phyloP scores from a whole-genome alignment of 2,797 vertebrate genomes.

The Pseudomugil tenellus region DNA sequence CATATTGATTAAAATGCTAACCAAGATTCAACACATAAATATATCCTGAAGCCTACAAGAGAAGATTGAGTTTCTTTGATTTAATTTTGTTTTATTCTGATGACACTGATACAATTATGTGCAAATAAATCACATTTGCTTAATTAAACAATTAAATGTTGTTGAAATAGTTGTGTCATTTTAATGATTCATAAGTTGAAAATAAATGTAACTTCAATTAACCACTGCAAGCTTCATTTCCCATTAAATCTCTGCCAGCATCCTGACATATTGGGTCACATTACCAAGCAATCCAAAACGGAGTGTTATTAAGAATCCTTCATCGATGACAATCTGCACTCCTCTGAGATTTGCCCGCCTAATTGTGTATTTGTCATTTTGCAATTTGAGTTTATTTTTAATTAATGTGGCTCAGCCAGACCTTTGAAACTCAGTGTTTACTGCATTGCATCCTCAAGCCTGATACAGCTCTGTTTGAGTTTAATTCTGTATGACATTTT shows the following conservation, averaged over 20 bases:
- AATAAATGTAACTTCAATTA: constrained; percentile 12
- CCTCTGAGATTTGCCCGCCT: background rate
- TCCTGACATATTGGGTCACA: background rate
- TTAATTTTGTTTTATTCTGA: too few species aligned
- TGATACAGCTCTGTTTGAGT: background rate
- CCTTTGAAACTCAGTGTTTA: background rate
- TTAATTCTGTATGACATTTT: background rate
- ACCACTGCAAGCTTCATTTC: constrained; percentile 9
- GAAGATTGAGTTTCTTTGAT: background rate
- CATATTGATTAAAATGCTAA: too few species aligned
- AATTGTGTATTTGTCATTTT: background rate
- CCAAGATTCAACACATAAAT: too few species aligned
- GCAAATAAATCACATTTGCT: background rate
- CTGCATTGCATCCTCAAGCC: background rate
- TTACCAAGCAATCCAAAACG: background rate
- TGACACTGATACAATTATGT: background rate
- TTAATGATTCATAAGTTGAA: constrained; percentile 6
- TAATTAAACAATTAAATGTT: too few species aligned
- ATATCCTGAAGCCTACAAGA: background rate
- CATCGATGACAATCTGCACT: constrained; percentile 24
- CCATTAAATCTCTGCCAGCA: constrained; percentile 2
- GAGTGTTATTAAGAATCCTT: constrained; percentile 14
- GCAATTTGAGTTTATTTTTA: background rate
- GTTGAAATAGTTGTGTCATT: constrained; percentile 12
- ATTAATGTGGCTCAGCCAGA: background rate